Conservation (phyloP, 1,140 invertebrate species). For the Solen grandis region DNA sequence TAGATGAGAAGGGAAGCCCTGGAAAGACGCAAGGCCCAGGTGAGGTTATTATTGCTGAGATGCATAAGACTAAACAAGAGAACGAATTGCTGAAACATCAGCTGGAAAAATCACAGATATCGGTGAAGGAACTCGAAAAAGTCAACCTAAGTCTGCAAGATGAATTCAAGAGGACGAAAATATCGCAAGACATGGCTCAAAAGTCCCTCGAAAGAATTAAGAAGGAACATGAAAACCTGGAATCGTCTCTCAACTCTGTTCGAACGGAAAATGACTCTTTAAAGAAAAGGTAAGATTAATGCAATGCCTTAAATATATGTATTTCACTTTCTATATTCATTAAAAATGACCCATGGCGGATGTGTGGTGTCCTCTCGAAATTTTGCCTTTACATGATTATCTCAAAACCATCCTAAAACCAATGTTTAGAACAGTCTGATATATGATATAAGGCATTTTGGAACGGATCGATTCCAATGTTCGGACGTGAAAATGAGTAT, state of each 20-base stretch:
- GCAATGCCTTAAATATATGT: too few relatives aligned
- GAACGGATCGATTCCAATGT: too few relatives aligned
- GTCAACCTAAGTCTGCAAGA: slow-evolving; percentile 69
- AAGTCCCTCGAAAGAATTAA: slow-evolving; percentile 70
- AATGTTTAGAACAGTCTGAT: too few relatives aligned
- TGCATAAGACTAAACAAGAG: slow-evolving; percentile 68
- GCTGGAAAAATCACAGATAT: slow-evolving; percentile 68
- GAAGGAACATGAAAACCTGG: slow-evolving; percentile 69
- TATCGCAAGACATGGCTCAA: slow-evolving; percentile 71
- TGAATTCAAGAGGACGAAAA: slow-evolving; percentile 73
- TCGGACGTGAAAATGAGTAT: too few relatives aligned
- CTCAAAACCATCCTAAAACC: too few relatives aligned
- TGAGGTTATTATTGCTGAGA: slow-evolving; percentile 69
- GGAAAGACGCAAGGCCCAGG: slow-evolving; percentile 68
- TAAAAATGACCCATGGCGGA: too few relatives aligned
- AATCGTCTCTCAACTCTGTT: slow-evolving; percentile 62
- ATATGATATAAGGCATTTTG: too few relatives aligned
- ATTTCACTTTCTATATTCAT: too few relatives aligned
- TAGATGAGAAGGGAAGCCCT: slow-evolving; percentile 61
- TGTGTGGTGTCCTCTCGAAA: too few relatives aligned
- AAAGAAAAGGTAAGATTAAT: slow-evolving; percentile 74
- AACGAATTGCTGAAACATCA: slow-evolving; percentile 69
- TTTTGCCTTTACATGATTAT: too few relatives aligned
- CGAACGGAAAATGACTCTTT: slow-evolving; percentile 72
- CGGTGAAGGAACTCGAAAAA: slow-evolving; percentile 69